Base-by-base conservation (phyloP, 1,140 invertebrate genomes). In the Drosophila paulistorum region DNA sequence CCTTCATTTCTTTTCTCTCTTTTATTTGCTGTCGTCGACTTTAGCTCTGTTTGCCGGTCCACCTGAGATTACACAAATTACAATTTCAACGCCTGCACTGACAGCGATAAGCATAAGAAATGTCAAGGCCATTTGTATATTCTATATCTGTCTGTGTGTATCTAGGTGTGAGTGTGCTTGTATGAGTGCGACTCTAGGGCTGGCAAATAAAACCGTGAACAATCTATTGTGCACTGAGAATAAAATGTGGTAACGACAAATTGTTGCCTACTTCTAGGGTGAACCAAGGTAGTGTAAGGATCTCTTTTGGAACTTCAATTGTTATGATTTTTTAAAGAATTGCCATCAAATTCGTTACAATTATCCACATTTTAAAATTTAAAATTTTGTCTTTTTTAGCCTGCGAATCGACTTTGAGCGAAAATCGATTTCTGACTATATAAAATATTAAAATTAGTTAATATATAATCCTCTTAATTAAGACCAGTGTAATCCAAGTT, bases 61-160 rank as follows among this genome's bases (percentile, higher is more conserved):
- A 80, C 74, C 80, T 76, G 84, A 84, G 84, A 89, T 89, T 89
- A 89, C 77, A 89, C 84, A 89, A 89, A 89, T 87, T 89, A 89
- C 84, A 87, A 89, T 89, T 89, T 89, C 84, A 84, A 81, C 84
- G 84, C 84, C 84, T 89, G 84, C 80, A 78, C 74, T 78, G 84
- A 89, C 84, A 78, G 74, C 84, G 84, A 89, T 89, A 89, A 89
- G 84, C 84, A 81, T 89, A 89, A 89, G 74, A 89, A 89, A 89
- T 89, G 84, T 89, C 84, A 89, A 89, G 84, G 80, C 71, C 84
- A 87, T 89, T 87, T 81, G 67, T 82, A 77, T 73, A 7, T 68
- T 81, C 17, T 42, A 42, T 55, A 23, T 68, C 9, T 68, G 41
- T 54, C 59, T 58, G 9, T 48, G 10, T 66, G 20, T 70, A 0